Conservation (phyloP, 1,140 invertebrate species). For the Aphidius ervi region DNA sequence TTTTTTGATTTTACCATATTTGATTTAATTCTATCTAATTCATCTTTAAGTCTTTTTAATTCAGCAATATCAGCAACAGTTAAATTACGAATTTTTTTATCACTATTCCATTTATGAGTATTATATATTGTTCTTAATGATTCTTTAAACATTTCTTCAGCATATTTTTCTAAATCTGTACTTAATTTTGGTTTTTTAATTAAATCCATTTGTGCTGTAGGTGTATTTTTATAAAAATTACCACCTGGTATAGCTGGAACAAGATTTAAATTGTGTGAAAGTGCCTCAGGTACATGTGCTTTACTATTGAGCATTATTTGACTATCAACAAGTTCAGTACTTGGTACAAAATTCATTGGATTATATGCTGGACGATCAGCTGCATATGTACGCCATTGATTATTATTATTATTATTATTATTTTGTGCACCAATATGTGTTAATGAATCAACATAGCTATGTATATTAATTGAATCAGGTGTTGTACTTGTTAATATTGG, state of each 20-base stretch:
- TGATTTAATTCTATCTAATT: slow-evolving; percentile 38
- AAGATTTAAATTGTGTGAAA: slow-evolving; percentile 40
- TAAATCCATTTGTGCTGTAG: slow-evolving; percentile 30
- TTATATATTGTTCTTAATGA: slow-evolving; percentile 49
- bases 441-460: slow-evolving; percentile 37
- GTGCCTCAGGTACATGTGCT: slow-evolving; percentile 20
- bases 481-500: slow-evolving; percentile 37
- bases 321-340: slow-evolving; percentile 41
- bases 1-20: slow-evolving; percentile 29
- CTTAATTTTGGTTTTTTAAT: slow-evolving; percentile 39
- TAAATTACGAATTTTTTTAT: slow-evolving; percentile 31
- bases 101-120: slow-evolving; percentile 50
- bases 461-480: slow-evolving; percentile 27
- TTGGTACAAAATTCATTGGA: slow-evolving; percentile 49
- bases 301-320: slow-evolving; percentile 44
- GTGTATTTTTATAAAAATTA: slow-evolving; percentile 43
- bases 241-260: slow-evolving; percentile 43
- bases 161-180: slow-evolving; percentile 44
- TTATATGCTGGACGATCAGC: slow-evolving; percentile 33
- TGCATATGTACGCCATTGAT: background rate
- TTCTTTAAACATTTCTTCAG: slow-evolving; percentile 51
- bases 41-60: slow-evolving; percentile 36
- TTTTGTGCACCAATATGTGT: slow-evolving; percentile 38
- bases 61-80: slow-evolving; percentile 34
- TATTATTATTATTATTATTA: slow-evolving; percentile 18